phyloP scores from a whole-genome alignment of 2,888 invertebrate species.

The Melanotus villosus region DNA sequence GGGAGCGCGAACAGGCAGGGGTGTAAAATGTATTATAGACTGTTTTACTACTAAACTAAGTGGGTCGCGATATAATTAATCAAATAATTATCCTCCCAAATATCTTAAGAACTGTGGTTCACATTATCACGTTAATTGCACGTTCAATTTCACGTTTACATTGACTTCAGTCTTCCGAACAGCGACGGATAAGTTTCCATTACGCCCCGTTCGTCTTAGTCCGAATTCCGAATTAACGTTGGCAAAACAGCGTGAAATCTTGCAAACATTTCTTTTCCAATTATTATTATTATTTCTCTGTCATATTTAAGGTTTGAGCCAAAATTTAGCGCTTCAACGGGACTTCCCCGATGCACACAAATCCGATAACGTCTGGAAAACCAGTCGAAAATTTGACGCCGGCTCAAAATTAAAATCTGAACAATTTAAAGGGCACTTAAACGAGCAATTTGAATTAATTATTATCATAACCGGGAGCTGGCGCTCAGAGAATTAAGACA shows the following conservation, averaged over 20 bases:
- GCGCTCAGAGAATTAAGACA: conserved; percentile 39
- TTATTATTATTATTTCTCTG: not conserved
- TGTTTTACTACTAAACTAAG: conserved; percentile 21
- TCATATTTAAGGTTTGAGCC: not conserved
- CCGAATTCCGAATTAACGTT: conserved; percentile 12
- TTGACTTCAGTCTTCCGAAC: not conserved
- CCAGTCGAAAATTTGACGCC: conserved; percentile 12
- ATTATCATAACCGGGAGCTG: conserved; percentile 39
- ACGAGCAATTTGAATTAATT: conserved; percentile 37
- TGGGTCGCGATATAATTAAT: conserved; percentile 38
- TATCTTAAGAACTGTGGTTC: conserved; percentile 2
- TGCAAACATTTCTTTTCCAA: conserved; percentile 1
- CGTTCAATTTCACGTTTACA: conserved; percentile 18
- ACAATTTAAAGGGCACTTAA: conserved; percentile 34
- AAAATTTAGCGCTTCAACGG: conserved; percentile 3
- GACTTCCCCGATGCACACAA: not conserved
- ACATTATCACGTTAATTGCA: conserved; percentile 9
- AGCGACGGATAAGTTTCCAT: not conserved
- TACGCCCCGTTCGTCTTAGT: conserved; percentile 2
- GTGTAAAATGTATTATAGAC: conserved; percentile 39
- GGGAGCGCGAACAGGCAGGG: conserved; percentile 41
- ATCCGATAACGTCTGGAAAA: too few relatives aligned
- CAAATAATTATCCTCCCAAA: conserved; percentile 37
- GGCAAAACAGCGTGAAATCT: conserved; percentile 16
- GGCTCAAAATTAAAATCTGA: conserved; percentile 33